phyloP scores from a whole-genome alignment of 2,113 vertebrate genomes.

The Phoenicopterus ruber region DNA sequence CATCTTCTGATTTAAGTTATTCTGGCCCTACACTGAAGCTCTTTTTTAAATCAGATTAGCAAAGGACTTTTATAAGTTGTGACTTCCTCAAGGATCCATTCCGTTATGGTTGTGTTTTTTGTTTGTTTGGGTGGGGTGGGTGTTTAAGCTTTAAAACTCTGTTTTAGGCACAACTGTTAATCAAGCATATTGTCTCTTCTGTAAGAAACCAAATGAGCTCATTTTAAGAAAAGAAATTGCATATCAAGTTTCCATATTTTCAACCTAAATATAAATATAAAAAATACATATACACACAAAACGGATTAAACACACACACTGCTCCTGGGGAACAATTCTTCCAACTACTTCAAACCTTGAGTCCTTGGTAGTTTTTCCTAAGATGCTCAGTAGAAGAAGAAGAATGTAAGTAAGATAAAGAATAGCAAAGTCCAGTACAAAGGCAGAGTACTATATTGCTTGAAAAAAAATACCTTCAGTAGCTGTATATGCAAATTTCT shows the following conservation, averaged over 20 bases:
- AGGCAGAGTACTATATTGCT: background rate
- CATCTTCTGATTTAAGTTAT: background rate
- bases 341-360: background rate
- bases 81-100: background rate
- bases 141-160: background rate
- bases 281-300: background rate
- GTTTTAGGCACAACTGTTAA: background rate
- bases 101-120: background rate
- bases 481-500: background rate
- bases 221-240: background rate
- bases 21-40: background rate
- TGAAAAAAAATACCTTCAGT: background rate
- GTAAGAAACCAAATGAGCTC: background rate
- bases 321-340: background rate
- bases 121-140: background rate
- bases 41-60: background rate
- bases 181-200: background rate
- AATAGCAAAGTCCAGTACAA: background rate
- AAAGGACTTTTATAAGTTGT: background rate
- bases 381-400: background rate
- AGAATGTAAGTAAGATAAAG: background rate
- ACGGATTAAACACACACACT: background rate
- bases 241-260: background rate
- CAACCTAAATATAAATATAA: background rate
- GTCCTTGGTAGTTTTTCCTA: background rate